A percentile compares a stretch with the other conserved stretches of the same genome.
Evolutionary conservation across 2,113 vertebrate species (phyloP).

Genomic region (Aphelocoma coerulescens): DNA sequence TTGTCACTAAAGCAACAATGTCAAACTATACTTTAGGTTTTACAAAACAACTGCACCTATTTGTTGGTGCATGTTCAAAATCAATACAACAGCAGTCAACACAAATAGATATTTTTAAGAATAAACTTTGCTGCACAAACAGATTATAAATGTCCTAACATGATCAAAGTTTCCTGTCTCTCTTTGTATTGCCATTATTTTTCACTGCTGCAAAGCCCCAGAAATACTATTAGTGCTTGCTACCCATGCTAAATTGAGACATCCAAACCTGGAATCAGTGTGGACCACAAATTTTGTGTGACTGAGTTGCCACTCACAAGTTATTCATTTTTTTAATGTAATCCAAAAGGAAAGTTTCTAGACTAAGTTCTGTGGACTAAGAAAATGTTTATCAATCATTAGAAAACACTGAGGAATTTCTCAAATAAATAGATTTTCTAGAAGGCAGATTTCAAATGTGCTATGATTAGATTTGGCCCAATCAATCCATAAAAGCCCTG

Average conservation of each 20-base stretch:
- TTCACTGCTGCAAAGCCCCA: background rate
- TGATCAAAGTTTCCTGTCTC: background rate
- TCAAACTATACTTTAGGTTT: background rate
- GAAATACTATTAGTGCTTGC: background rate
- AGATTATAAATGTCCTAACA: background rate
- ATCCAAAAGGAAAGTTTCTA: background rate
- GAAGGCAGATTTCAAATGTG: background rate
- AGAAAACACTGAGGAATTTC: background rate
- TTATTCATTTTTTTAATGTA: background rate
- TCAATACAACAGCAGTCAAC: background rate
- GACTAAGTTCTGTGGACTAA: background rate
- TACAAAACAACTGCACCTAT: background rate
- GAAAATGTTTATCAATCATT: background rate
- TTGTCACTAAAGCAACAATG: background rate
- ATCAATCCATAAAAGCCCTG: background rate
- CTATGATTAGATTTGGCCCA: background rate
- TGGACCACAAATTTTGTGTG: fast-evolving
- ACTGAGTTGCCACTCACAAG: background rate
- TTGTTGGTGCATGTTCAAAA: background rate
- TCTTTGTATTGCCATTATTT: background rate
- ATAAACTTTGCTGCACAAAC: background rate
- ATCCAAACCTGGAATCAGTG: background rate
- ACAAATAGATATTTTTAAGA: background rate
- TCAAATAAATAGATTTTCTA: background rate
- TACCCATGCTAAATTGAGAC: background rate